phyloP scores from a whole-genome alignment of 2,797 vertebrate genomes.

The Ibycter americanus region DNA sequence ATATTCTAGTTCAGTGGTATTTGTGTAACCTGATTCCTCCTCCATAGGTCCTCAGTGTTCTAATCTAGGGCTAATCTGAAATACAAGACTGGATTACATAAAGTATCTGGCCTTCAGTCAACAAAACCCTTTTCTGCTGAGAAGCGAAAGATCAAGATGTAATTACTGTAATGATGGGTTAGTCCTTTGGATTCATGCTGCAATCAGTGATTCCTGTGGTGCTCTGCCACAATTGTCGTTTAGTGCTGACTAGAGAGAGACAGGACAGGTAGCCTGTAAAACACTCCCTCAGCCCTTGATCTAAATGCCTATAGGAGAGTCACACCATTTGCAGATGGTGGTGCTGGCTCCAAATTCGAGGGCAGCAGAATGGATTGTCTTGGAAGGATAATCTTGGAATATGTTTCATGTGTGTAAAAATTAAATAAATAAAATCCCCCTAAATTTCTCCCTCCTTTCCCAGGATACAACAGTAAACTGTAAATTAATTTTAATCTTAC shows the following conservation, averaged over 20 bases:
- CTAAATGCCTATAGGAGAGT: neutral
- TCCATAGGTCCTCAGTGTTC: neutral
- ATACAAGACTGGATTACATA: neutral
- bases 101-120: conserved; percentile 29
- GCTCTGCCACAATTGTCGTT: conserved; percentile 36
- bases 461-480: neutral
- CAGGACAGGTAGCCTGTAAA: conserved; percentile 38
- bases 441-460: neutral
- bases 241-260: conserved; percentile 44
- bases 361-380: neutral
- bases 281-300: conserved; percentile 7
- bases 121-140: conserved; percentile 25
- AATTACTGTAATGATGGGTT: conserved; percentile 62
- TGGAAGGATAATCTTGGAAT: neutral
- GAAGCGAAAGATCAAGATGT: conserved; percentile 48
- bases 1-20: neutral
- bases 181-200: conserved; percentile 48
- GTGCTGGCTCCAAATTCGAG: neutral
- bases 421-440: neutral
- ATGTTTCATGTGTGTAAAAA: neutral
- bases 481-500: neutral
- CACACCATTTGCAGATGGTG: neutral
- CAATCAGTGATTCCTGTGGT: conserved; percentile 64
- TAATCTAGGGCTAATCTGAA: neutral
- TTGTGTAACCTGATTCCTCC: neutral